Percentiles rank a stretch among this genome's conserved stretches.
Evolutionary conservation across 2,797 vertebrate species (phyloP).

Genomic region (Gadopsis marmoratus): DNA sequence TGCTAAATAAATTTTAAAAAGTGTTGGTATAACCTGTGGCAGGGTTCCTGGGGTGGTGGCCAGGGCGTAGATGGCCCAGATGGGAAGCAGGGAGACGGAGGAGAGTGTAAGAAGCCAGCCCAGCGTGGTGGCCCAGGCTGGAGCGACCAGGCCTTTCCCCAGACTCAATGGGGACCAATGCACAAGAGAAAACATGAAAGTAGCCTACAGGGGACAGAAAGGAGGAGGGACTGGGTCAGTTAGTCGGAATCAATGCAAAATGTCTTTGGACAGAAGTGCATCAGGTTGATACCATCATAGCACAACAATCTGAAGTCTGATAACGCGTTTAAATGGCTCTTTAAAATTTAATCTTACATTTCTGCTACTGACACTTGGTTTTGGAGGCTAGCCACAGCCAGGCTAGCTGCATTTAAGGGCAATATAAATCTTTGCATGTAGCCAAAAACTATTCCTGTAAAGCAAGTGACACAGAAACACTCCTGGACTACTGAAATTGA

Average conservation of each 20-base stretch:
- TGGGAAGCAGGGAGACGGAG: conserved; percentile 82
- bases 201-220: conserved; percentile 62
- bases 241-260: neutral
- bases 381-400: neutral
- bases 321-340: too few relatives aligned
- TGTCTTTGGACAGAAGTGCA: too few relatives aligned
- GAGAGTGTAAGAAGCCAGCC: conserved; percentile 82
- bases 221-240: neutral
- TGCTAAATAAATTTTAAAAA: neutral
- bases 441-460: neutral
- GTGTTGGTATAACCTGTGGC: conserved; percentile 60
- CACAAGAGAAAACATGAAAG: conserved; percentile 82
- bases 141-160: conserved; percentile 73
- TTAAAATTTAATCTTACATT: too few relatives aligned
- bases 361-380: neutral
- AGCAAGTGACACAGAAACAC: neutral
- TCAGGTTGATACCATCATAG: too few relatives aligned
- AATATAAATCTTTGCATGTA: neutral
- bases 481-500: neutral
- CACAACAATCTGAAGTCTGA: too few relatives aligned
- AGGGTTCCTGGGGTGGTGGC: conserved; percentile 72
- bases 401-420: neutral
- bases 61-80: conserved; percentile 79
- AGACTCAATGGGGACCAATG: conserved; percentile 80
- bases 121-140: conserved; percentile 74